phyloP scores from a whole-genome alignment of 2,797 vertebrate species.

The Todus mexicanus region DNA sequence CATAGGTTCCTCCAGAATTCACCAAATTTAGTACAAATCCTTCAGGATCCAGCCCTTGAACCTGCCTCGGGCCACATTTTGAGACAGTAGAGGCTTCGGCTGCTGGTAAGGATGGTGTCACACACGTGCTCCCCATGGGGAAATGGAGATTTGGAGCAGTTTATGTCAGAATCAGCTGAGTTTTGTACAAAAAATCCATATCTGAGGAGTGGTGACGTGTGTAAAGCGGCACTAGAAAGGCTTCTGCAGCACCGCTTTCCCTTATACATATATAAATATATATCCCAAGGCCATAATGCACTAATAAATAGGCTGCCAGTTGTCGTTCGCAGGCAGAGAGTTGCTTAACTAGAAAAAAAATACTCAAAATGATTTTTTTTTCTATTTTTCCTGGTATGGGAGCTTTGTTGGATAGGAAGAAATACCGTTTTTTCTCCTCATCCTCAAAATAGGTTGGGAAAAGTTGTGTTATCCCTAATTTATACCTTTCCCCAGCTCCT shows the following conservation, averaged over 20 bases:
- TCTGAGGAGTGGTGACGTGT: neutral
- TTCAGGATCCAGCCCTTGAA: neutral
- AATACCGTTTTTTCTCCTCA: neutral
- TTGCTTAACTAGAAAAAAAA: neutral
- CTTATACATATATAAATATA: neutral
- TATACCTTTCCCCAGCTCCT: rapidly evolving
- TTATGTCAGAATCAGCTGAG: neutral
- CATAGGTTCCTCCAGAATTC: neutral
- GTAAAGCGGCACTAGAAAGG: neutral
- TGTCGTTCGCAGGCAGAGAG: neutral
- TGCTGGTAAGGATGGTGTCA: rapidly evolving
- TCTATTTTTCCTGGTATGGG: neutral
- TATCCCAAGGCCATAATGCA: neutral
- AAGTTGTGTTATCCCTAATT: neutral
- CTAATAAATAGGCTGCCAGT: neutral
- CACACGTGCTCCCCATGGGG: rapidly evolving
- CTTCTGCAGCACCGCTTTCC: neutral
- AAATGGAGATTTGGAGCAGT: neutral
- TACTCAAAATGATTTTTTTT: neutral
- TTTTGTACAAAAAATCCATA: neutral
- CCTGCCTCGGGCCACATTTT: neutral
- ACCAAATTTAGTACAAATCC: neutral
- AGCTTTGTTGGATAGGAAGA: neutral
- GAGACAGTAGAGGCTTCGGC: rapidly evolving
- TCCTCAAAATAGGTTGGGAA: neutral